phyloP scores from a whole-genome alignment of 2,113 vertebrate species.

The Ictalurus punctatus region DNA sequence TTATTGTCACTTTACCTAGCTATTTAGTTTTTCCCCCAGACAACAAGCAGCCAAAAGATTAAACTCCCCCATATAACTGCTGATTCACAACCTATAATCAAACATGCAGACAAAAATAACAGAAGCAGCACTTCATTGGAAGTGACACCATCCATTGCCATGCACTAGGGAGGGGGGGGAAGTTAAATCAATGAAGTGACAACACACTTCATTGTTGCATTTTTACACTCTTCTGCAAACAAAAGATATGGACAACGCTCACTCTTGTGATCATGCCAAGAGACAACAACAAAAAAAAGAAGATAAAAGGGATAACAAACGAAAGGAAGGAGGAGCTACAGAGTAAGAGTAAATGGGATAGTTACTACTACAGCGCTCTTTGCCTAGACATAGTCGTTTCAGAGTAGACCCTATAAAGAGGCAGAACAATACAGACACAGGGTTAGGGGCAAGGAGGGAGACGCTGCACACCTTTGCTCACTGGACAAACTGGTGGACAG shows the following conservation, averaged over 20 bases:
- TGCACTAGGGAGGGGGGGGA: constrained; percentile 62
- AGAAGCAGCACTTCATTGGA: constrained; percentile 52
- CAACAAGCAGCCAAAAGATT: constrained; percentile 66
- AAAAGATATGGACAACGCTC: constrained; percentile 52
- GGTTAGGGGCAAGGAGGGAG: constrained; percentile 80
- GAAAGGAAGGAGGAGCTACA: constrained; percentile 68
- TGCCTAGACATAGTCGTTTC: constrained; percentile 98
- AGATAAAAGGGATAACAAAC: constrained; percentile 63
- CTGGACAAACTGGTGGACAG: constrained; percentile 85
- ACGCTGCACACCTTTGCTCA: constrained; percentile 76
- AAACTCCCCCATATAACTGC: constrained; percentile 42
- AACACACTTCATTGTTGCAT: constrained; percentile 44
- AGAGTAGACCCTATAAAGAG: constrained; percentile 87
- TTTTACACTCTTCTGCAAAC: constrained; percentile 54
- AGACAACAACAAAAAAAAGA: constrained; percentile 70
- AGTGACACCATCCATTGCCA: constrained; percentile 57
- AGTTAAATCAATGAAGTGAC: constrained; percentile 50
- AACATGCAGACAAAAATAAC: constrained; percentile 63
- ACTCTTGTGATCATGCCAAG: constrained; percentile 72
- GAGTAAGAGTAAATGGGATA: constrained; percentile 80
- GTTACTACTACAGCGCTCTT: constrained; percentile 98
- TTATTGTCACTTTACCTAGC: neutral
- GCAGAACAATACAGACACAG: constrained; percentile 95
- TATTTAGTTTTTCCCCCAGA: constrained; percentile 31
- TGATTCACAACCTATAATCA: constrained; percentile 57